phyloP scores from a whole-genome alignment of 2,888 invertebrate species.

The Syrista parreyssii region DNA sequence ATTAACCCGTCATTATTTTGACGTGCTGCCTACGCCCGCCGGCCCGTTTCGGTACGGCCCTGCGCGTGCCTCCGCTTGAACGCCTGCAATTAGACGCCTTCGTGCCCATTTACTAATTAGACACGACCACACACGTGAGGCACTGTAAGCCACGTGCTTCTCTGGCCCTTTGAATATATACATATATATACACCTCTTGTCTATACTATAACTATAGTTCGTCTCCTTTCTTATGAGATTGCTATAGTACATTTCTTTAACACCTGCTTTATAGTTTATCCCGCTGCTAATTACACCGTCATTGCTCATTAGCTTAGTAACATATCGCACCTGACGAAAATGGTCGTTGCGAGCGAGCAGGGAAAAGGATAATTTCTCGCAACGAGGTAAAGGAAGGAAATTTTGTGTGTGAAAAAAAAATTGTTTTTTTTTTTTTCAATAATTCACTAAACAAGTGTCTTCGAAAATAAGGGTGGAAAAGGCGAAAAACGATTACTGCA shows the following conservation, averaged over 20 bases:
- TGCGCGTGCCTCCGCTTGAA: conserved; percentile 7
- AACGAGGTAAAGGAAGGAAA: neutral
- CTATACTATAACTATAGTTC: neutral
- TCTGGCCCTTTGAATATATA: neutral
- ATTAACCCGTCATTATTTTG: conserved; percentile 14
- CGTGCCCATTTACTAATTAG: conserved; percentile 6
- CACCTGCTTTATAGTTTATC: neutral
- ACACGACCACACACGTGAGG: conserved; percentile 1
- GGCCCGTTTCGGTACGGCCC: neutral
- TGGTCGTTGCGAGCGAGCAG: no score
- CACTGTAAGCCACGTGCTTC: neutral
- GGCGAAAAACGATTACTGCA: neutral
- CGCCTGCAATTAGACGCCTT: conserved; percentile 7
- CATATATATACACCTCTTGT: neutral
- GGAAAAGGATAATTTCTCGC: no score
- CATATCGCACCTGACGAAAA: neutral
- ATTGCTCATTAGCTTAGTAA: neutral
- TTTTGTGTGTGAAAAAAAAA: no score
- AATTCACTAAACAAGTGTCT: neutral
- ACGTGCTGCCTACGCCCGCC: conserved; percentile 1
- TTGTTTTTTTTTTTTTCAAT: neutral
- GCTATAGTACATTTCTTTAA: neutral
- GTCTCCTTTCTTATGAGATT: neutral
- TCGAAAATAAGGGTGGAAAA: neutral
- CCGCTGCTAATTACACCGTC: neutral